Conservation (phyloP, 2,888 invertebrate species). For the Pammene aurita region DNA sequence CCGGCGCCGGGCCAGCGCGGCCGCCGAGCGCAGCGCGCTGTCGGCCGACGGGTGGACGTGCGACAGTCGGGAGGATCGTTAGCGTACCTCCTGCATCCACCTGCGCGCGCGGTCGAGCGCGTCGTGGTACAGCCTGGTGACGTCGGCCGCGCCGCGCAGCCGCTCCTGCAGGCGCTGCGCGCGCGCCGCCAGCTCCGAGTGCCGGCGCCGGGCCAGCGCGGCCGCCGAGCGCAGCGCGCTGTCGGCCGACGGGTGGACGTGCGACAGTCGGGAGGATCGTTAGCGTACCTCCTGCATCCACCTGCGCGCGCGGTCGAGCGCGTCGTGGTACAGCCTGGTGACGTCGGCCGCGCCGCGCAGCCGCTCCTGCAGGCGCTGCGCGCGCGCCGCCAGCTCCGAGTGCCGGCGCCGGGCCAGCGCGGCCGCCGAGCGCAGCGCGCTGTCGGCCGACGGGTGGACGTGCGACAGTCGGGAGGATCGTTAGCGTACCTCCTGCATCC, state of each 20-base stretch:
- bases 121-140: constrained; percentile 86
- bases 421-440: constrained; percentile 91
- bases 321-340: constrained; percentile 87
- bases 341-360: constrained; percentile 88
- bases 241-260: constrained; percentile 87
- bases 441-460: constrained; percentile 86
- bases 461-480: too few relatives aligned
- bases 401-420: constrained; percentile 90
- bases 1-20: constrained; percentile 89
- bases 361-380: constrained; percentile 92
- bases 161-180: constrained; percentile 93
- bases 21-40: constrained; percentile 90
- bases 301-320: constrained; percentile 89
- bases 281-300: constrained; percentile 89
- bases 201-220: constrained; percentile 89
- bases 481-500: constrained; percentile 88
- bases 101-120: constrained; percentile 90
- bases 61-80: too few relatives aligned
- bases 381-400: constrained; percentile 91
- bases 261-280: too few relatives aligned
- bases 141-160: constrained; percentile 88
- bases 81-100: constrained; percentile 89
- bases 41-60: constrained; percentile 88
- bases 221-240: constrained; percentile 91
- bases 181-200: constrained; percentile 91